These are phyloP conservation scores for Lepas anatifera DNA, from an alignment of 2,888 invertebrate species.

Conservation along the genomic window DNA sequence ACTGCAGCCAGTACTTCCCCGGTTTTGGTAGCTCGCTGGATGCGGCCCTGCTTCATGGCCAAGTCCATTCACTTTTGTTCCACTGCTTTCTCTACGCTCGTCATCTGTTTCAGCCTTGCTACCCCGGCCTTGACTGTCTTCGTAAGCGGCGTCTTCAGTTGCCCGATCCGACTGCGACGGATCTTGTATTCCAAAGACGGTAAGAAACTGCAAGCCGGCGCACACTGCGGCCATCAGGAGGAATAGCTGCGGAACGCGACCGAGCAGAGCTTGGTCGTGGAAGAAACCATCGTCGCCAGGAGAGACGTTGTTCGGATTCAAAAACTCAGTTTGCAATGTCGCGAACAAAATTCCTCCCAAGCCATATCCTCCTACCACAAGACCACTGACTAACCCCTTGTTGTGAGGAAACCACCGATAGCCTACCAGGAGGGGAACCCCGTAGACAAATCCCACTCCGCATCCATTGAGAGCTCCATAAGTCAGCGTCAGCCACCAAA, in stretches of 20 bases:
- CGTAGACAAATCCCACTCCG: slow-evolving; percentile 32
- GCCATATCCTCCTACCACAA: slow-evolving; percentile 34
- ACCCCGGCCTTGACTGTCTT: too few relatives aligned
- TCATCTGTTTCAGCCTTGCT: too few relatives aligned
- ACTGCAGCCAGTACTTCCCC: background rate
- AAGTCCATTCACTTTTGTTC: background rate
- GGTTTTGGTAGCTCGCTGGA: background rate
- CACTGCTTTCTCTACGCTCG: background rate
- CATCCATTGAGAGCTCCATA: slow-evolving; percentile 30
- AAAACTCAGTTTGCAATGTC: slow-evolving; percentile 33
- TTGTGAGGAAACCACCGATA: slow-evolving; percentile 33
- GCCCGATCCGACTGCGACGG: background rate
- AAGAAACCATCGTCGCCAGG: slow-evolving; percentile 24
- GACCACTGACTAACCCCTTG: slow-evolving; percentile 33
- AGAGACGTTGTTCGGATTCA: slow-evolving; percentile 32
- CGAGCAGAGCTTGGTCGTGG: slow-evolving; percentile 27
- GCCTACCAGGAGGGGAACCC: slow-evolving; percentile 31
- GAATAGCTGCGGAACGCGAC: slow-evolving; percentile 30
- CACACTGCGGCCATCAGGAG: slow-evolving; percentile 30
- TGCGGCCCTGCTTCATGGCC: too few relatives aligned
- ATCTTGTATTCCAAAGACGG: background rate
- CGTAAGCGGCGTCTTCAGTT: too few relatives aligned
- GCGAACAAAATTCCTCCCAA: slow-evolving; percentile 34
- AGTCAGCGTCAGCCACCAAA: slow-evolving; percentile 27
- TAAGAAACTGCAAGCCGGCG: slow-evolving; percentile 27